Conservation (phyloP, 2,113 vertebrate species). For the Condylura cristata region DNA sequence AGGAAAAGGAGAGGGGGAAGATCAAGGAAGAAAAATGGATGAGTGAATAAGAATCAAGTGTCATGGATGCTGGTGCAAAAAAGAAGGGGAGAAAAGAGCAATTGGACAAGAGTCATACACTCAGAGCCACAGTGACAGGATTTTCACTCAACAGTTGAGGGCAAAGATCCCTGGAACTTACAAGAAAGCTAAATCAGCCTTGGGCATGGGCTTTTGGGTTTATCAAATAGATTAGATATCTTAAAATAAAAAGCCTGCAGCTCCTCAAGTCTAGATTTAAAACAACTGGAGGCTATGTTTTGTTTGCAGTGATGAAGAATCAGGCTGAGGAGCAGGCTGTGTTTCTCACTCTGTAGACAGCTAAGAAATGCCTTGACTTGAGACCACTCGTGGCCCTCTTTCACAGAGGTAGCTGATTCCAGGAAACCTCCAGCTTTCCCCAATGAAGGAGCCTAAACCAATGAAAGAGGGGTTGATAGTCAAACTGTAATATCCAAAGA, state of each 20-base stretch:
- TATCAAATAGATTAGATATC: not conserved
- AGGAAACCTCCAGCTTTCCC: not conserved
- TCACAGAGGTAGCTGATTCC: not conserved
- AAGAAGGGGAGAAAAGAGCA: not conserved
- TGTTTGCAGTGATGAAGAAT: not conserved
- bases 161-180: not conserved
- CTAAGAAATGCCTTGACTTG: not conserved
- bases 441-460: not conserved
- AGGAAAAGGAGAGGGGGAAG: not conserved
- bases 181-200: not conserved
- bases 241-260: not conserved
- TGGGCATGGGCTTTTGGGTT: not conserved
- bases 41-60: not conserved
- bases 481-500: not conserved
- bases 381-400: not conserved
- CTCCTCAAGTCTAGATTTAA: not conserved
- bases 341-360: not conserved
- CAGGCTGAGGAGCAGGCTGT: not conserved
- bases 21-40: not conserved
- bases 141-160: not conserved
- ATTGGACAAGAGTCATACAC: too few species aligned
- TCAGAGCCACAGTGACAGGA: not conserved
- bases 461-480: not conserved
- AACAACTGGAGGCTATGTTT: not conserved
- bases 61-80: not conserved